These are phyloP conservation scores for Micrastur ruficollis DNA, from an alignment of 2,797 vertebrate species.

Conservation along the genomic window DNA sequence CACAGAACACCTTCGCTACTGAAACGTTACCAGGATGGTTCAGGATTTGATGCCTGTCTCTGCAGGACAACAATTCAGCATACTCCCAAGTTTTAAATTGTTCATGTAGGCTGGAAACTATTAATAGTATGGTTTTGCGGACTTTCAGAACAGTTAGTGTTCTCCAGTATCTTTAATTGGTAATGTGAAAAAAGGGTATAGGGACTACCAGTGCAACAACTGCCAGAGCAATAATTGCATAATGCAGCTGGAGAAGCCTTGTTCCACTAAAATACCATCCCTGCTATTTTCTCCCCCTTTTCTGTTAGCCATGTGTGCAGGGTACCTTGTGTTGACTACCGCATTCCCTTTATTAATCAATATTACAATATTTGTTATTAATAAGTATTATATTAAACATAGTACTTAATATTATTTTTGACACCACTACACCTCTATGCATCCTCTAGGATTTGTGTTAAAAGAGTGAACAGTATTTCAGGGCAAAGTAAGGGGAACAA, in stretches of 20 bases:
- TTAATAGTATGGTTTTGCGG: neutral
- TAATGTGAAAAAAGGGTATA: neutral
- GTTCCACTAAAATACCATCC: neutral
- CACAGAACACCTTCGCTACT: neutral
- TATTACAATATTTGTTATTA: neutral
- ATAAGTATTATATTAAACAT: neutral
- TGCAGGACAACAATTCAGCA: neutral
- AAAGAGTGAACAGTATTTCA: neutral
- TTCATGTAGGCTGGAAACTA: neutral
- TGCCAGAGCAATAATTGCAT: neutral
- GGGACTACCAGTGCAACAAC: neutral
- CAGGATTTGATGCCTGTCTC: neutral
- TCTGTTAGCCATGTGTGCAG: neutral
- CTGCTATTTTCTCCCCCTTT: neutral
- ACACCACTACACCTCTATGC: neutral
- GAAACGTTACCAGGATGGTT: neutral
- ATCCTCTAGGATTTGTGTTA: neutral
- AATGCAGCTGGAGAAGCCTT: neutral
- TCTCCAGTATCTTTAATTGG: neutral
- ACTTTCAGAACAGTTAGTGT: neutral
- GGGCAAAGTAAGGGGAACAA: neutral
- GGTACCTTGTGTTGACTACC: neutral
- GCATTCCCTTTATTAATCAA: neutral
- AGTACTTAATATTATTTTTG: neutral
- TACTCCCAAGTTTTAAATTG: neutral